These are phyloP conservation scores for Diploscapter pachys DNA, from an alignment of 1,140 invertebrate genomes.

Conservation along the genomic window DNA sequence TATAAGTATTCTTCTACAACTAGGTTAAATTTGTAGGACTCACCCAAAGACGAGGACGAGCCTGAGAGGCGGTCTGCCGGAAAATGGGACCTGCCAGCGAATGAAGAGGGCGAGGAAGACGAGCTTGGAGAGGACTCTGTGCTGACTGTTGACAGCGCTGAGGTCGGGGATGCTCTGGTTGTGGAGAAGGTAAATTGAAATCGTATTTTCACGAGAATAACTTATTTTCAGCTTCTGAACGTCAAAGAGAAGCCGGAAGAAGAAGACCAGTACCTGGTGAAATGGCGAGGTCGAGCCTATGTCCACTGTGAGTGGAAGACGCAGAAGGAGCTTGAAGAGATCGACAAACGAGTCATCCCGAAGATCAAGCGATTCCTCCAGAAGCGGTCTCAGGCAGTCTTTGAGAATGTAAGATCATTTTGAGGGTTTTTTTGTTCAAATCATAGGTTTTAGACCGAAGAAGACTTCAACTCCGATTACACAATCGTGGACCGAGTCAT, in stretches of 20 bases:
- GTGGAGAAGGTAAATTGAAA: slow-evolving; percentile 19
- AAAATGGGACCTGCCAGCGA: neutral
- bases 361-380: slow-evolving; percentile 94
- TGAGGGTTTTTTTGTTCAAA: too few species aligned
- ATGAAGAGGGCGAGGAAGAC: slow-evolving; percentile 12
- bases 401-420: too few species aligned
- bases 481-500: slow-evolving; percentile 93
- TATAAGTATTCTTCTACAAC: too few species aligned
- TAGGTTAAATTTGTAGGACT: too few species aligned
- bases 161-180: neutral
- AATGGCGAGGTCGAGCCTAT: slow-evolving; percentile 93
- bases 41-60: too few species aligned
- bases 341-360: slow-evolving; percentile 85
- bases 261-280: slow-evolving; percentile 95
- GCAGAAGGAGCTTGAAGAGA: slow-evolving; percentile 84
- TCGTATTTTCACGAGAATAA: neutral
- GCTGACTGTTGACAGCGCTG: slow-evolving; percentile 5
- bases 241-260: slow-evolving; percentile 63
- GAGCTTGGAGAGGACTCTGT: slow-evolving; percentile 9
- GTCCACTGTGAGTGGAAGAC: slow-evolving; percentile 99
- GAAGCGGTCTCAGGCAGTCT: slow-evolving; percentile 63
- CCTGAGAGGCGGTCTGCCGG: neutral
- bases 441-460: slow-evolving; percentile 73
- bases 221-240: slow-evolving; percentile 8
- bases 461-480: slow-evolving; percentile 98